These are phyloP conservation scores for Hirtodrosophila trivittata DNA, from an alignment of 2,888 invertebrate species.

Conservation along the genomic window DNA sequence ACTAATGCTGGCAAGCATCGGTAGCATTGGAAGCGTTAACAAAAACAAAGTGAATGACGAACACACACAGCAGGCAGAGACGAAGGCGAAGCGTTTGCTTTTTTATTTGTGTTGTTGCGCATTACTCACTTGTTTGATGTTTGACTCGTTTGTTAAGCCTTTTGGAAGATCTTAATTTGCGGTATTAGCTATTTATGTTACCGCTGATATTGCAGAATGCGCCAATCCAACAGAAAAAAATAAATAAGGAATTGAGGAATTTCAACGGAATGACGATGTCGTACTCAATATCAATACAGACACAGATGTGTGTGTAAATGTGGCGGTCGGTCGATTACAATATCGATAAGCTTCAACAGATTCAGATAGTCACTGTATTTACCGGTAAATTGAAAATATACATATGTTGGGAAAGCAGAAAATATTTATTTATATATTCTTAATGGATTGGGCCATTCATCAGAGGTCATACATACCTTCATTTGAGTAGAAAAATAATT, in stretches of 20 bases:
- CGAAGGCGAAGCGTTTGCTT: conserved; percentile 21
- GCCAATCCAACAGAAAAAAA: conserved; percentile 41
- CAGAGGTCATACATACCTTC: too few relatives aligned
- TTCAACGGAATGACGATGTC: conserved; percentile 40
- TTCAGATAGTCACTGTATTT: too few relatives aligned
- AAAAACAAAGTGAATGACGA: conserved; percentile 62
- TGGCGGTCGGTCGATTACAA: conserved; percentile 14
- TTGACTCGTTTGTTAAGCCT: conserved; percentile 20
- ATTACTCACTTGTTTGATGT: conserved; percentile 54
- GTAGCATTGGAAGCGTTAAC: conserved; percentile 30
- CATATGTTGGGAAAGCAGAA: background rate
- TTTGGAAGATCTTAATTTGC: background rate
- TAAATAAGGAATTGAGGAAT: conserved; percentile 42
- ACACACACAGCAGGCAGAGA: conserved; percentile 13
- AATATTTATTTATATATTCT: too few relatives aligned
- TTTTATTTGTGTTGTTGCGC: conserved; percentile 30
- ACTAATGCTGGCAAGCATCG: conserved; percentile 49
- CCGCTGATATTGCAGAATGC: conserved; percentile 7
- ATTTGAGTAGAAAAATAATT: too few relatives aligned
- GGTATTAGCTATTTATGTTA: background rate
- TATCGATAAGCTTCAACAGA: too few relatives aligned
- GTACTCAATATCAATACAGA: conserved; percentile 21
- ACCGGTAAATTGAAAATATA: too few relatives aligned
- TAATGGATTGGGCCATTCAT: too few relatives aligned
- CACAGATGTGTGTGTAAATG: conserved; percentile 11